Conservation (phyloP, 2,113 vertebrate genomes). For the Saccopteryx bilineata region DNA sequence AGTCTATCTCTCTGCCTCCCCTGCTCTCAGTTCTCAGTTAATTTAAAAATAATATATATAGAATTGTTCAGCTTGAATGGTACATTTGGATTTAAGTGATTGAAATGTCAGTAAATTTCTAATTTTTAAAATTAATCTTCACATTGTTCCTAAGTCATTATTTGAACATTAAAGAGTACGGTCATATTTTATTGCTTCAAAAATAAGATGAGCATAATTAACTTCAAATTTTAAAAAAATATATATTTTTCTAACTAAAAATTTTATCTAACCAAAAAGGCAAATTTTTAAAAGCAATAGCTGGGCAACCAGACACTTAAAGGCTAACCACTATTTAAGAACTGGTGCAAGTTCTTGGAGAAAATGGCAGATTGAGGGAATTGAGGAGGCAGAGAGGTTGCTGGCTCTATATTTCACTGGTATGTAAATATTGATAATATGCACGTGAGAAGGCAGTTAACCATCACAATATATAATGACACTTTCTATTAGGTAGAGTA, state of each 20-base stretch:
- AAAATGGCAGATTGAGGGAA: neutral
- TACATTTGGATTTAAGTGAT: conserved; percentile 21
- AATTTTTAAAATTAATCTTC: neutral
- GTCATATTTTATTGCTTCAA: conserved; percentile 41
- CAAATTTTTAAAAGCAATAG: conserved; percentile 13
- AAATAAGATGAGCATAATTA: neutral
- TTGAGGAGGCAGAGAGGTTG: neutral
- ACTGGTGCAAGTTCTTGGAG: neutral
- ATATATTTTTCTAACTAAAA: neutral
- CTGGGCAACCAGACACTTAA: neutral
- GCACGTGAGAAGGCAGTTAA: neutral
- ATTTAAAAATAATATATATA: too few species aligned
- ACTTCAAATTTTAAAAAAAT: neutral
- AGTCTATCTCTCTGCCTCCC: too few species aligned
- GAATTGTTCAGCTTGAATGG: neutral
- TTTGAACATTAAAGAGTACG: neutral
- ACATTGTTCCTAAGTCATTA: neutral
- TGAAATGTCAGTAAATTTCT: neutral
- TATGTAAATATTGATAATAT: neutral
- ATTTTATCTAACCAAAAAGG: neutral
- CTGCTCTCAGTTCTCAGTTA: too few species aligned
- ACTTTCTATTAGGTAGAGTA: neutral
- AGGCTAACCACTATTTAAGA: conserved; percentile 13
- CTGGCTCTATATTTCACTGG: neutral
- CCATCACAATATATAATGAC: neutral